Base-by-base conservation (phyloP, 1,140 invertebrate species). In the Alviniconcha marisindica region DNA sequence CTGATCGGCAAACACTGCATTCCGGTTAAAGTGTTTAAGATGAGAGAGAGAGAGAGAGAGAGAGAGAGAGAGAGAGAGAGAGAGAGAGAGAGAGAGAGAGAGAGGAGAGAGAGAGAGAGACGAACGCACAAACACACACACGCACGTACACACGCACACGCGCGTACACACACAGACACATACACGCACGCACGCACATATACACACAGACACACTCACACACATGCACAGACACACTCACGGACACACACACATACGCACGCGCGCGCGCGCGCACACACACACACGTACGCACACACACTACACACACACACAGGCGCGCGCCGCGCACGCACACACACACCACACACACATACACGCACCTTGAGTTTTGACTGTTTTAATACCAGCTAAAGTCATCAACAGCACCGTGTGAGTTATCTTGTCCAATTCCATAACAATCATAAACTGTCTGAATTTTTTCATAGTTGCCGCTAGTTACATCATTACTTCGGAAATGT, bases 41-140 rank as follows among this genome's bases (percentile, higher is more conserved):
- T n/a, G 15, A n/a, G 60, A 31, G 33, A 63, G 42, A 40, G 42
- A 63, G 31, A 42, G 33, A 80, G 40, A 42, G 42, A 48, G 66
- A 81, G 24, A 66, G 36, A 40, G 60, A 66, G 36, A 66, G 44
- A n/a, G 38, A 63, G 51, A 38, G 44, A 15, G 51, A 81, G 51
- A 56, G 33, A 76, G 40, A 82, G 69, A 60, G 36, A 42, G 80
- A 71, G 60, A 44, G 42, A 40, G 63, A 71, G 80, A 48, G 31
- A 60, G 77, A 80, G n/a, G 24, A 56, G 54, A 60, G 24, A 40
- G 40, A 60, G n/a, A 36, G 10, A 51, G 10, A 31, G 10, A 66
- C 60, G 28, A 7, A 66, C 60, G 28, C 60, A 66, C 60, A 31
- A 7, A 15, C 60, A 31, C 60, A 66, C 60, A 66, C 60, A 66